Percentiles rank a stretch among this genome's conserved stretches.
These are phyloP conservation scores for Patagioenas fasciata DNA, from an alignment of 2,113 vertebrate genomes.

Conservation along the genomic window DNA sequence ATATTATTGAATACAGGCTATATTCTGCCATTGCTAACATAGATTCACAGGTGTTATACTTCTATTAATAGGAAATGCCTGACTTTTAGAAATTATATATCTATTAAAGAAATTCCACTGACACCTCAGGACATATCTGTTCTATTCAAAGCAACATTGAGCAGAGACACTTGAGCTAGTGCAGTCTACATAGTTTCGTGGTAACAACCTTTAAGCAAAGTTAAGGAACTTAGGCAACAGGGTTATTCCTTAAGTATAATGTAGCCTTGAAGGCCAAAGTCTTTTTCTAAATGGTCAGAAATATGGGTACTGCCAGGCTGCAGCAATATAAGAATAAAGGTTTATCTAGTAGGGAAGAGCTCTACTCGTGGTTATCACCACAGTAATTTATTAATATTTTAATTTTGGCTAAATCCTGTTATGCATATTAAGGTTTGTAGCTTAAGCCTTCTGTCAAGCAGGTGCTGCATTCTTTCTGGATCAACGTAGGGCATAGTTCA, in stretches of 20 bases:
- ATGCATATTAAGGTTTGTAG: neutral
- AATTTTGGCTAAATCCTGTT: neutral
- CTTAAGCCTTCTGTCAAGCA: neutral
- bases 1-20: neutral
- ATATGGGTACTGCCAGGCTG: neutral
- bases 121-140: neutral
- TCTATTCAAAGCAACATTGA: neutral
- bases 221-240: neutral
- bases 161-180: no score
- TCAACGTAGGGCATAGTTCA: rapidly evolving
- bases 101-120: neutral
- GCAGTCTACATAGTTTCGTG: neutral
- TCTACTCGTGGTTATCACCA: rapidly evolving
- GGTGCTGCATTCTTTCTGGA: neutral
- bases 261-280: neutral
- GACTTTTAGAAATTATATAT: neutral
- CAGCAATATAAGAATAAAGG: neutral
- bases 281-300: neutral
- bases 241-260: neutral
- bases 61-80: neutral
- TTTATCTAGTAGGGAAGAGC: neutral
- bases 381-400: neutral
- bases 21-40: neutral
- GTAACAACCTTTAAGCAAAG: neutral
- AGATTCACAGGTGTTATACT: neutral